These are phyloP conservation scores for Colinus virginianus DNA, from an alignment of 2,113 vertebrate genomes.

Conservation along the genomic window DNA sequence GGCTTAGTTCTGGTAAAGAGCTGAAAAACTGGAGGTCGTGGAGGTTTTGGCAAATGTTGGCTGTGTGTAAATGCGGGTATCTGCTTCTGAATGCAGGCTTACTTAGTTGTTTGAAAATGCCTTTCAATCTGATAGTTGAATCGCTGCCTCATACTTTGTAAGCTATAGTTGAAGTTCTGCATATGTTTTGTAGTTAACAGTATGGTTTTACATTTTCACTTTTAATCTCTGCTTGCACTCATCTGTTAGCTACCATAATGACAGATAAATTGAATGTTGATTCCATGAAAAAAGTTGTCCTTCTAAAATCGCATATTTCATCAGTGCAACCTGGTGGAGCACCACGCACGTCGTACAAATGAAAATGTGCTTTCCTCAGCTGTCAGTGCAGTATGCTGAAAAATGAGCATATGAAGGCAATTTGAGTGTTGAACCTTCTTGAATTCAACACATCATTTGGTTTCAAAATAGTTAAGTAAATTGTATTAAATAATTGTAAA, in stretches of 20 bases:
- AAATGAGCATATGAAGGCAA: slow-evolving; percentile 41
- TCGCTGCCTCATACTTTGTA: fast-evolving
- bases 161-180: background rate
- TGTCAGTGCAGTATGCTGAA: slow-evolving; percentile 28
- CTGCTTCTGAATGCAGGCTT: background rate
- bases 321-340: background rate
- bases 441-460: slow-evolving; percentile 64
- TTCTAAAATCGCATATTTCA: background rate
- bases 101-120: background rate
- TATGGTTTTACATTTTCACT: background rate
- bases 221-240: background rate
- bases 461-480: slow-evolving; percentile 76
- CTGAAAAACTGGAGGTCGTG: background rate
- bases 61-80: background rate
- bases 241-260: background rate
- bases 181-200: background rate
- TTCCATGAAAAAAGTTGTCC: background rate
- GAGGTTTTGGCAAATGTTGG: background rate
- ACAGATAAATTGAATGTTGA: background rate
- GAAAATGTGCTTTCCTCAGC: slow-evolving; percentile 31
- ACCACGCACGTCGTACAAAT: background rate
- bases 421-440: slow-evolving; percentile 61
- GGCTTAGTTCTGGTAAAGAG: background rate
- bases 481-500: slow-evolving; percentile 74
- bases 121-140: slow-evolving; percentile 7